Base-by-base conservation (phyloP, 1,140 invertebrate genomes). In the Aphelinus atriplicis region DNA sequence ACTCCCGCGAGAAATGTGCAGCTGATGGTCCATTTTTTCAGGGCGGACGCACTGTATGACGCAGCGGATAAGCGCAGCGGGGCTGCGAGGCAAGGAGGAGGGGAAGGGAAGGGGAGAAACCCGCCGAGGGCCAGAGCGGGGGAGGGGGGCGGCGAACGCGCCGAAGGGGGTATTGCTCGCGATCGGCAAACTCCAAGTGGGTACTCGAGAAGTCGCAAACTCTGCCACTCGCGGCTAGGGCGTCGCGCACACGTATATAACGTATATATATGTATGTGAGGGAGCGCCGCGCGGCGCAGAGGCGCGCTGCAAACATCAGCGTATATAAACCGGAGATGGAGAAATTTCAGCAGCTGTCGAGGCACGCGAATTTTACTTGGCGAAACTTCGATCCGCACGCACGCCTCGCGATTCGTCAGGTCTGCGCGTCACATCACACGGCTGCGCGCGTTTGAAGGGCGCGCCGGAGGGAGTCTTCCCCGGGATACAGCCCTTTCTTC, bases 161-260 rank as follows among this genome's bases (percentile, higher is more conserved):
- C 50, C n/a, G 48, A 53, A 53, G 53, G 45, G 4, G 26, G 43
- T 71, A 71, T 62, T 71, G 48, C 58, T 71, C 42, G 26, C 57
- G 66, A 63, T 68, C 53, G 51, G 46, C 51, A 69, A 69, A 74
- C 64, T 73, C 55, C 63, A 67, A 67, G 66, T 74, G 57, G 5
- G 43, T 69, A 74, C 73, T 74, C 69, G 73, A 66, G 69, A 74
- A 74, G 65, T 74, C 58, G 66, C 58, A 69, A 69, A 73, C 57
- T 74, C 66, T 48, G 58, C 42, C n/a, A 73, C 64, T 51, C 10
- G 45, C 53, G 63, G 47, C 63, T 51, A n/a, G 51, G 26, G 63
- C 61, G 51, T 55, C 61, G 48, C 26, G 58, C 46, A 45, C 43
- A 26, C 26, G 61, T 10, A 3, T 46, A 46, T 26, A 26, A 26